Percentiles rank a stretch among this genome's conserved stretches.
These are phyloP conservation scores for Cephalopholis sonnerati DNA, from an alignment of 2,113 vertebrate species.

Conservation along the genomic window DNA sequence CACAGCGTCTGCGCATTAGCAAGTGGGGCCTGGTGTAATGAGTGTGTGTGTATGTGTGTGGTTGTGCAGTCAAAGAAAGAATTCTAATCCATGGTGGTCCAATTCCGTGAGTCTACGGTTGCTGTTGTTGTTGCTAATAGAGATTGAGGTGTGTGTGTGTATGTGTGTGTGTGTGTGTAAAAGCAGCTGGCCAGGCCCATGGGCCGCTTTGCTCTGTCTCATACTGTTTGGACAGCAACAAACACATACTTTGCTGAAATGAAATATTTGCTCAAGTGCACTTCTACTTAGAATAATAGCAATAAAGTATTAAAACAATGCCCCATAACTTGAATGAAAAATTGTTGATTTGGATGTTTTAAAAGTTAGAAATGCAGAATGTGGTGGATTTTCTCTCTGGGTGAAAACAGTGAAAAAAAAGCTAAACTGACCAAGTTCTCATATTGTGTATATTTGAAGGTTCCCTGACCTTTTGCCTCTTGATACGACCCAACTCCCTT, in stretches of 20 bases:
- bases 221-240: constrained; percentile 49
- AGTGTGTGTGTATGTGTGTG: constrained; percentile 45
- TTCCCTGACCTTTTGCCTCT: background rate
- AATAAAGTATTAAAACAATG: background rate
- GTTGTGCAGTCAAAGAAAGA: constrained; percentile 43
- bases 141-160: constrained; percentile 23
- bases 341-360: background rate
- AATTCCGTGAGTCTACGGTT: constrained; percentile 32
- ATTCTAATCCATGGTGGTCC: constrained; percentile 53
- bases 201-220: constrained; percentile 31
- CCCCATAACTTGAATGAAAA: background rate
- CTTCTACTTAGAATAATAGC: background rate
- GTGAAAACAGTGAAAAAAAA: background rate
- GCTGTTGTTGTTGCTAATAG: constrained; percentile 36
- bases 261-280: background rate
- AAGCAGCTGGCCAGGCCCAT: constrained; percentile 20
- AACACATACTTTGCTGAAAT: constrained; percentile 1
- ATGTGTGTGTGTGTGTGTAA: constrained; percentile 3
- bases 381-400: background rate
- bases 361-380: background rate
- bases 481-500: background rate
- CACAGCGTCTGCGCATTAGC: constrained; percentile 72
- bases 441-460: background rate
- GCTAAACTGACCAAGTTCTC: background rate
- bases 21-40: constrained; percentile 68